Conservation (phyloP, 2,888 invertebrate genomes). For the Meteorus cinctellus region DNA sequence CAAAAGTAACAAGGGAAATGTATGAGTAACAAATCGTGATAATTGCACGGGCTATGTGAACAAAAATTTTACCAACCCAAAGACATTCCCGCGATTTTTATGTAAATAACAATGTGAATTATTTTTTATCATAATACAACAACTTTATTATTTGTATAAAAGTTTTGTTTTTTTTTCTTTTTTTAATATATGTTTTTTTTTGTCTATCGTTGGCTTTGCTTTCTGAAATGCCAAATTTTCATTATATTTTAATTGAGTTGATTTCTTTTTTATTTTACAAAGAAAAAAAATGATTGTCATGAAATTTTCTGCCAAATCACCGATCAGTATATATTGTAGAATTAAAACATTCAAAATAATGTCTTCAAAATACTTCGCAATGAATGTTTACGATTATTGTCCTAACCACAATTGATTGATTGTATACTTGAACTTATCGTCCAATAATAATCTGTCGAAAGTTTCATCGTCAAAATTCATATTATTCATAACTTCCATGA, state of each 20-base stretch:
- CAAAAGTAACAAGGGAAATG: conserved; percentile 16
- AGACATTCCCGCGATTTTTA: conserved; percentile 26
- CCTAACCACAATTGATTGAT: conserved; percentile 37
- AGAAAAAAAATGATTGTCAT: neutral
- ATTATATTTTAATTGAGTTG: neutral
- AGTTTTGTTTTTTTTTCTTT: neutral
- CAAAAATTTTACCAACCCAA: neutral
- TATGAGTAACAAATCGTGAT: conserved; percentile 11
- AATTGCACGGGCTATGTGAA: conserved; percentile 2
- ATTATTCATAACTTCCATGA: conserved; percentile 12
- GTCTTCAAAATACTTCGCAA: conserved; percentile 7
- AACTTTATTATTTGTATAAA: conserved; percentile 40
- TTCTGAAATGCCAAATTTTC: conserved; percentile 18
- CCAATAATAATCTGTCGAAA: conserved; percentile 43
- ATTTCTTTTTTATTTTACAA: conserved; percentile 4
- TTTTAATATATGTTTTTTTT: neutral
- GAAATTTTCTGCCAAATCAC: conserved; percentile 26
- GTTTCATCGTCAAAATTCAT: conserved; percentile 33
- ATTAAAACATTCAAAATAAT: conserved; percentile 18
- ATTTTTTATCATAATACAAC: conserved; percentile 28
- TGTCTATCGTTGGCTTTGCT: conserved; percentile 10
- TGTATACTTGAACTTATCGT: conserved; percentile 48
- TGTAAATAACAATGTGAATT: conserved; percentile 45
- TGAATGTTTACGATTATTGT: conserved; percentile 12
- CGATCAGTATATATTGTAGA: conserved; percentile 19